Conservation (phyloP, 2,113 vertebrate species). For the Piprites chloris region DNA sequence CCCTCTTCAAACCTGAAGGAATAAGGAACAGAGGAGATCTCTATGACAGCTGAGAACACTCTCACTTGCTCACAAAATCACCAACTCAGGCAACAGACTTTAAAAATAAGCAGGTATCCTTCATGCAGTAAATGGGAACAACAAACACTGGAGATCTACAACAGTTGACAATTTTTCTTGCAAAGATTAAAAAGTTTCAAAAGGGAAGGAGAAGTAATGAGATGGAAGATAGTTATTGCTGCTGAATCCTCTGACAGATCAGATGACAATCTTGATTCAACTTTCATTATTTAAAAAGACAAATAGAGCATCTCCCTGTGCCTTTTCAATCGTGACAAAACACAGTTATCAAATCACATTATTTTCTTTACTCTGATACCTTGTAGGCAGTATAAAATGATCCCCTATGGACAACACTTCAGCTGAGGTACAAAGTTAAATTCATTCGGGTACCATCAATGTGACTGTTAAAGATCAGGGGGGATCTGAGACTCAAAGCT, state of each 20-base stretch:
- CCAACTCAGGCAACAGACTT: not conserved
- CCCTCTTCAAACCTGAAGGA: not conserved
- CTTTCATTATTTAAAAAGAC: constrained; percentile 34
- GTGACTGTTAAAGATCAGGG: not conserved
- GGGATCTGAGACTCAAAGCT: not conserved
- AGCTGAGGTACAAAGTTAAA: not conserved
- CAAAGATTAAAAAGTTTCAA: constrained; percentile 3
- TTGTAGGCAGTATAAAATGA: not conserved
- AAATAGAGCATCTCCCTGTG: constrained; percentile 1
- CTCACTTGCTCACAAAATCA: not conserved
- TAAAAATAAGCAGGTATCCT: not conserved
- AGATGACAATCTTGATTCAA: constrained; percentile 3
- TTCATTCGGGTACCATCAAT: not conserved
- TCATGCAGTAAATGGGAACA: not conserved
- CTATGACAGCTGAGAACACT: not conserved
- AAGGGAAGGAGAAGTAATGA: constrained; percentile 16
- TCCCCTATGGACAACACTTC: not conserved
- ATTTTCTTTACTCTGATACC: constrained; percentile 23
- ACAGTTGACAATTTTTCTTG: not conserved
- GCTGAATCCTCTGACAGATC: constrained; percentile 17
- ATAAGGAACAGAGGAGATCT: not conserved
- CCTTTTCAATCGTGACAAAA: not conserved
- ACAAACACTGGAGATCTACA: not conserved
- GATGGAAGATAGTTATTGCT: constrained; percentile 3
- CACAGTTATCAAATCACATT: constrained; percentile 35